Evolutionary conservation across 2,113 vertebrate genomes (phyloP).

Genomic region (Hippocampus abdominalis): DNA sequence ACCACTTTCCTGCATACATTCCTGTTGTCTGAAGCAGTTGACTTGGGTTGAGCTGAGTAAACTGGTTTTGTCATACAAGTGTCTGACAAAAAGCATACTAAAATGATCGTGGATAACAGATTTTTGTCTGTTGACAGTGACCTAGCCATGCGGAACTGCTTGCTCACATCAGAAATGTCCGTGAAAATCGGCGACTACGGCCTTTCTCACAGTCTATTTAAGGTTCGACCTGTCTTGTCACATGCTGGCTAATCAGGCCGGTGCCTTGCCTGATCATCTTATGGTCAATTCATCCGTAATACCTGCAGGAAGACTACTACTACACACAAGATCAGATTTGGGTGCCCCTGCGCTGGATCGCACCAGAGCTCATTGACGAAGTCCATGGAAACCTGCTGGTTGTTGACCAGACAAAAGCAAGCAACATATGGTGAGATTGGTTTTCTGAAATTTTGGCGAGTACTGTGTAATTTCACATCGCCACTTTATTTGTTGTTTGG

Average conservation of each 20-base stretch:
- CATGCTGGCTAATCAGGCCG: background rate
- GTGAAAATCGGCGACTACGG: slow-evolving; percentile 97
- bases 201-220: slow-evolving; percentile 89
- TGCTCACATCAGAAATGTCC: slow-evolving; percentile 87
- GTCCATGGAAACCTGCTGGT: slow-evolving; percentile 93
- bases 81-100: background rate
- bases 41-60: too few species aligned
- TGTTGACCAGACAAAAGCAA: slow-evolving; percentile 92
- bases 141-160: slow-evolving; percentile 91
- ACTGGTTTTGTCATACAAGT: background rate
- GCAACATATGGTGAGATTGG: slow-evolving; percentile 87
- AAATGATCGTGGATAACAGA: background rate
- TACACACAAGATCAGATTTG: slow-evolving; percentile 95
- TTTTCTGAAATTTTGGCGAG: background rate
- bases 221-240: slow-evolving; percentile 71
- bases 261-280: background rate
- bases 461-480: background rate
- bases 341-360: slow-evolving; percentile 97
- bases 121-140: slow-evolving; percentile 73
- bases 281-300: background rate
- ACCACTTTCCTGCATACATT: too few species aligned
- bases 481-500: slow-evolving; percentile 6
- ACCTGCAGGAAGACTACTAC: slow-evolving; percentile 89
- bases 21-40: too few species aligned
- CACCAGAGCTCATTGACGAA: slow-evolving; percentile 94